These are phyloP conservation scores for Latrodectus geometricus DNA, from an alignment of 1,140 invertebrate genomes.

Conservation along the genomic window DNA sequence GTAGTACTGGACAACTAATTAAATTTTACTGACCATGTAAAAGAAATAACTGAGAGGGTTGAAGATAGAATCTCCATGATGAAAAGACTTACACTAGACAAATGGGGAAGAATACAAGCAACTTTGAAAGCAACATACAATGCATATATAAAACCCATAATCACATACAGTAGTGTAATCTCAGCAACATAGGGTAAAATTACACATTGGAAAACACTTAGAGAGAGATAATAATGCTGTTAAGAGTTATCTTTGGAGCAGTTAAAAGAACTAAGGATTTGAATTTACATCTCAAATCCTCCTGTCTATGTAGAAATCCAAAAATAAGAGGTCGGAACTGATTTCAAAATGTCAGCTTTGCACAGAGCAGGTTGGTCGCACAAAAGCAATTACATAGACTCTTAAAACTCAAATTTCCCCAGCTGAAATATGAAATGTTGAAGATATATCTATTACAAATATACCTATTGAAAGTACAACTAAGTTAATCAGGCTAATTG, in stretches of 20 bases:
- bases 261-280: background rate
- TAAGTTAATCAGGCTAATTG: background rate
- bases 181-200: background rate
- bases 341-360: background rate
- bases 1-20: background rate
- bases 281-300: background rate
- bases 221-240: background rate
- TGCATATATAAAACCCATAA: background rate
- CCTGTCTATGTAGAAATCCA: background rate
- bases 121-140: conserved; percentile 1
- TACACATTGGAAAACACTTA: conserved; percentile 3
- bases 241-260: conserved; percentile 10
- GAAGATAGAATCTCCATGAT: background rate
- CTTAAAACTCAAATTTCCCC: background rate
- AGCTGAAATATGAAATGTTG: background rate
- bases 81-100: background rate
- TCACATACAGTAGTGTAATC: background rate
- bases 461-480: background rate
- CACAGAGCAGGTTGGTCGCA: background rate
- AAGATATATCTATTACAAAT: background rate
- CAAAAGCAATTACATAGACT: background rate
- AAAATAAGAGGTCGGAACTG: background rate
- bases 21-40: background rate
- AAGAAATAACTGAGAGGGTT: background rate
- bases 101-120: background rate